Evolutionary conservation across 1,140 invertebrate genomes (phyloP).

Genomic region (Ephestia elutella): DNA sequence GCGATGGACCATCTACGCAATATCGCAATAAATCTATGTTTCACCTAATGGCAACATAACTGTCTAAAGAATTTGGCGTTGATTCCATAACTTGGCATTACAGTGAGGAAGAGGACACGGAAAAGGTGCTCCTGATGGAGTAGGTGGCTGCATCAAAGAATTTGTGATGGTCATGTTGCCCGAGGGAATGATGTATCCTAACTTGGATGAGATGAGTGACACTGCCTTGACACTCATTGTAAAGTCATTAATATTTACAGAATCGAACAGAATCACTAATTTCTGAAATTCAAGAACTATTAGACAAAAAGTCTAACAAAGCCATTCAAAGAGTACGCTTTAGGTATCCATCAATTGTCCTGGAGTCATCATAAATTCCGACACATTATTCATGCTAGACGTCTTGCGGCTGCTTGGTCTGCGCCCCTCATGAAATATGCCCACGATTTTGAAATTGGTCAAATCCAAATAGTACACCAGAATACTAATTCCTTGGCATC

Average conservation of each 20-base stretch:
- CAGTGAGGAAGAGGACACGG: slow-evolving; percentile 19
- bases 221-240: slow-evolving; percentile 8
- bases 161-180: slow-evolving; percentile 14
- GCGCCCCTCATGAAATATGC: slow-evolving; percentile 9
- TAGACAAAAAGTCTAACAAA: not conserved
- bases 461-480: slow-evolving; percentile 11
- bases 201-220: slow-evolving; percentile 8
- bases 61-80: no score
- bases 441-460: slow-evolving; percentile 19
- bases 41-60: no score
- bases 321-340: slow-evolving; percentile 20
- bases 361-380: not conserved
- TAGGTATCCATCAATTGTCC: slow-evolving; percentile 10
- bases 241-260: slow-evolving; percentile 8
- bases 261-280: slow-evolving; percentile 9
- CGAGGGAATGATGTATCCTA: slow-evolving; percentile 14
- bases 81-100: no score
- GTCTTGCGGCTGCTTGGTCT: slow-evolving; percentile 13
- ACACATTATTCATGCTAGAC: slow-evolving; percentile 11
- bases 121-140: slow-evolving; percentile 25
- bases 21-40: no score
- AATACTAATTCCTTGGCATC: not conserved
- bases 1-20: no score
- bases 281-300: slow-evolving; percentile 9
- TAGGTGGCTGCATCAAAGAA: slow-evolving; percentile 15